Evolutionary conservation across 1,140 invertebrate genomes (phyloP).

Genomic region (Listronotus bonariensis): DNA sequence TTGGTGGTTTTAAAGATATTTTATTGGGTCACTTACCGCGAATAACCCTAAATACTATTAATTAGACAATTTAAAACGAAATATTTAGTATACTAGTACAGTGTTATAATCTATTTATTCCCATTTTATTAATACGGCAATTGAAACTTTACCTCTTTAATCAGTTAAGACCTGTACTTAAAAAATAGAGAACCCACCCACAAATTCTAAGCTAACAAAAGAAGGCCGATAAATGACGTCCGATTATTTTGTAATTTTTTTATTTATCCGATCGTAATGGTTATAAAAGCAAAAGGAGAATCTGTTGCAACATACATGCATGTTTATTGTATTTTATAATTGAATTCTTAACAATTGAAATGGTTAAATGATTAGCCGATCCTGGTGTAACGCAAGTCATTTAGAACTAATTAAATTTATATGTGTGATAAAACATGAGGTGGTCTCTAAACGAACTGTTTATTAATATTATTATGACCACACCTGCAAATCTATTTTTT

Average conservation of each 20-base stretch:
- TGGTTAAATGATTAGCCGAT: constrained; percentile 47
- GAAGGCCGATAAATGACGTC: constrained; percentile 9
- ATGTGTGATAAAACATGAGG: constrained; percentile 45
- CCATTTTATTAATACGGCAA: too few species aligned
- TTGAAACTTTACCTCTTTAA: too few species aligned
- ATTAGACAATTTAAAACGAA: too few species aligned
- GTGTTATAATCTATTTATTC: too few species aligned
- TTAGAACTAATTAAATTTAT: constrained; percentile 52
- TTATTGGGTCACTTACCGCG: too few species aligned
- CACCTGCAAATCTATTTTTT: constrained; percentile 21
- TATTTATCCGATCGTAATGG: constrained; percentile 18
- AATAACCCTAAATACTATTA: too few species aligned
- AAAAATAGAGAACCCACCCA: background rate
- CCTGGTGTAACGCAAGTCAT: constrained; percentile 46
- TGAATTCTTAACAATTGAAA: constrained; percentile 48
- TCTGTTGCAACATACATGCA: constrained; percentile 44
- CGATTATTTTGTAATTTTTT: constrained; percentile 19
- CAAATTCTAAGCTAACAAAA: constrained; percentile 21
- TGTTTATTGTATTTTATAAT: constrained; percentile 50
- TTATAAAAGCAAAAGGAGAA: constrained; percentile 16
- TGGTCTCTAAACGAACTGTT: constrained; percentile 36
- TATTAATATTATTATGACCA: constrained; percentile 25
- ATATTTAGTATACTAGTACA: too few species aligned
- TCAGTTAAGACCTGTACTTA: too few species aligned
- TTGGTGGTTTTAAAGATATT: too few species aligned